phyloP scores from a whole-genome alignment of 2,113 vertebrate species.

The Thinocorus orbignyianus region DNA sequence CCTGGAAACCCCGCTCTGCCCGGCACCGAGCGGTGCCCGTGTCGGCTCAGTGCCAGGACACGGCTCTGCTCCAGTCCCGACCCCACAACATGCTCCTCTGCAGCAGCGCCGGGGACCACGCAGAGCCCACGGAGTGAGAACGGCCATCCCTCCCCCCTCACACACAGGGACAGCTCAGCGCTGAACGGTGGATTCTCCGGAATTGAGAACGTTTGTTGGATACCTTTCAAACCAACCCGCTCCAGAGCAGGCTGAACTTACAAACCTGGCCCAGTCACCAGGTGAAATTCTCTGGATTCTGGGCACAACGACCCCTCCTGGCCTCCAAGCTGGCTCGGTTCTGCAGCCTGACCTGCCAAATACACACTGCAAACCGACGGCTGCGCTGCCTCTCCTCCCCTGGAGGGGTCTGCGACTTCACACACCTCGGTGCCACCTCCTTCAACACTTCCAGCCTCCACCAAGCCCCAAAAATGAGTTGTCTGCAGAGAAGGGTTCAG shows the following conservation, averaged over 20 bases:
- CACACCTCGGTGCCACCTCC: background rate
- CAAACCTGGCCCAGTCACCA: background rate
- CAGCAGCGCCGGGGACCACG: background rate
- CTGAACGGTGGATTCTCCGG: background rate
- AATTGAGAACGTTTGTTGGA: background rate
- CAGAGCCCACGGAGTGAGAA: background rate
- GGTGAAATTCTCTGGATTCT: background rate
- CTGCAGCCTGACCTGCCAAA: background rate
- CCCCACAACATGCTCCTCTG: background rate
- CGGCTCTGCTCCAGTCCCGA: background rate
- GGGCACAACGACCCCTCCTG: background rate
- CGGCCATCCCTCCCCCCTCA: background rate
- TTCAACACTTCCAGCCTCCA: background rate
- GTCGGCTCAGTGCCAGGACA: background rate
- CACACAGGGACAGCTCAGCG: background rate
- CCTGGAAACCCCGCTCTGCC: rapidly evolving
- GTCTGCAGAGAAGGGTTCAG: background rate
- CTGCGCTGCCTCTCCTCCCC: background rate
- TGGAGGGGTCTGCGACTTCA: rapidly evolving
- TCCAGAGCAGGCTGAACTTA: background rate
- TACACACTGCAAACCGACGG: background rate
- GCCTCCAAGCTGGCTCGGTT: background rate
- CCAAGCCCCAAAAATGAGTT: background rate
- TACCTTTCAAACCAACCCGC: background rate
- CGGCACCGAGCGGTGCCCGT: rapidly evolving